phyloP scores from a whole-genome alignment of 92 coral and sea anemone genomes.

The Epizoanthus fatuus region DNA sequence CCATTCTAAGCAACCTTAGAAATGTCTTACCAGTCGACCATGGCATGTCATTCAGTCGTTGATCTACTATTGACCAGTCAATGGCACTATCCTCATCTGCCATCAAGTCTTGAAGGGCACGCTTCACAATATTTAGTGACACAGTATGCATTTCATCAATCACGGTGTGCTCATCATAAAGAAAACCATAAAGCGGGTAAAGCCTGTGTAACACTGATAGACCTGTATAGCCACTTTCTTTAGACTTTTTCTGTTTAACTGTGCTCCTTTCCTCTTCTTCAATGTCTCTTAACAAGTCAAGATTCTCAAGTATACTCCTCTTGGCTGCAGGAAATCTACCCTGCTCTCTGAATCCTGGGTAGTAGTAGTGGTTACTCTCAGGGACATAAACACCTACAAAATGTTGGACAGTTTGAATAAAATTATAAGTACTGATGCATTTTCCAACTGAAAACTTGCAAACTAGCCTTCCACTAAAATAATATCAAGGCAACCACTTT shows the following conservation, averaged over 20 bases:
- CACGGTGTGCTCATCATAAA: constrained; percentile 43
- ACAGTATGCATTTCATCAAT: constrained; percentile 72
- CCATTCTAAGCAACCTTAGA: no score
- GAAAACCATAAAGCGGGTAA: constrained; percentile 64
- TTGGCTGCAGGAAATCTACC: constrained; percentile 48
- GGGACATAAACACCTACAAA: constrained; percentile 35
- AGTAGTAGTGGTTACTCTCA: constrained; percentile 51
- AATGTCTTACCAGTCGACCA: constrained; percentile 57
- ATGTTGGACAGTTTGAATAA: neutral
- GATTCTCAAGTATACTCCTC: constrained; percentile 22
- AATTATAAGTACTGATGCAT: neutral
- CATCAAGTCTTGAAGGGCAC: constrained; percentile 44
- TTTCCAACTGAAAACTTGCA: no score
- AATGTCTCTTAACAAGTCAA: constrained; percentile 19
- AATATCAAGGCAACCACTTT: no score
- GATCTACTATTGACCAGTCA: constrained; percentile 56
- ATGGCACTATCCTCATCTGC: constrained; percentile 52
- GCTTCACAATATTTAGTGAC: constrained; percentile 63
- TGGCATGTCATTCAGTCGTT: constrained; percentile 58
- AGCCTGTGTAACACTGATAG: constrained; percentile 59
- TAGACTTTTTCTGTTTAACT: constrained; percentile 46
- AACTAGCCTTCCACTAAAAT: no score
- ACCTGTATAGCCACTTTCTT: constrained; percentile 62
- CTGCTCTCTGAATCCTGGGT: constrained; percentile 25
- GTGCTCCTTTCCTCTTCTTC: constrained; percentile 58